These are phyloP conservation scores for Polymixis flavicincta DNA, from an alignment of 2,888 invertebrate genomes.

Conservation along the genomic window DNA sequence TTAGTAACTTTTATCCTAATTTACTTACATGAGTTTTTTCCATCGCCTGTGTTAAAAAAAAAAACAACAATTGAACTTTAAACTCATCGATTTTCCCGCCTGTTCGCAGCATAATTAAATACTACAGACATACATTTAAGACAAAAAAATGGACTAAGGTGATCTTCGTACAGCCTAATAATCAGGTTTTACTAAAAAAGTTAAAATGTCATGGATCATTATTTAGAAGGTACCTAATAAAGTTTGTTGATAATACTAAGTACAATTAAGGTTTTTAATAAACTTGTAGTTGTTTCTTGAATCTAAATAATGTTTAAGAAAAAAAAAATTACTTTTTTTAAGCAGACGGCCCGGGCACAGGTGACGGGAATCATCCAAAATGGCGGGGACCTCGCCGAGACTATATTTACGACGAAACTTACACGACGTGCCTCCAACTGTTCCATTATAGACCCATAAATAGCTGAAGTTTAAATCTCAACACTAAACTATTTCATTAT, in stretches of 20 bases:
- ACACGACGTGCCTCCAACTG: conserved; percentile 66
- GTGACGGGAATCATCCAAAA: conserved; percentile 71
- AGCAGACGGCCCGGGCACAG: conserved; percentile 36
- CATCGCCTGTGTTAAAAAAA: background rate
- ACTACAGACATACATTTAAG: background rate
- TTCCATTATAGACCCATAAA: conserved; percentile 72
- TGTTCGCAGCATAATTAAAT: background rate
- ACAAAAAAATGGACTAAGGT: background rate
- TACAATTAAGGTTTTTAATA: conserved; percentile 1
- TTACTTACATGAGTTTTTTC: background rate
- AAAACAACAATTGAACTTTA: background rate
- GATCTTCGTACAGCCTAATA: background rate
- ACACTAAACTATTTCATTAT: conserved; percentile 58
- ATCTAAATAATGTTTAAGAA: background rate
- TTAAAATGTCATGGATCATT: background rate
- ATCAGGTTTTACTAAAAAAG: background rate
- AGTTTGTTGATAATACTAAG: background rate
- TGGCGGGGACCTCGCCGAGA: conserved; percentile 57
- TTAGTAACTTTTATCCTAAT: too few species aligned
- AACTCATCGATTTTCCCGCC: background rate
- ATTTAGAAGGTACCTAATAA: background rate
- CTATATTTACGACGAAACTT: conserved; percentile 79
- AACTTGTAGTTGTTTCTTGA: background rate
- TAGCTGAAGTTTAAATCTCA: conserved; percentile 73
- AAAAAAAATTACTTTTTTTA: conserved; percentile 31